Base-by-base conservation (phyloP, 2,797 vertebrate species). In the Ctenosaura bakeri region DNA sequence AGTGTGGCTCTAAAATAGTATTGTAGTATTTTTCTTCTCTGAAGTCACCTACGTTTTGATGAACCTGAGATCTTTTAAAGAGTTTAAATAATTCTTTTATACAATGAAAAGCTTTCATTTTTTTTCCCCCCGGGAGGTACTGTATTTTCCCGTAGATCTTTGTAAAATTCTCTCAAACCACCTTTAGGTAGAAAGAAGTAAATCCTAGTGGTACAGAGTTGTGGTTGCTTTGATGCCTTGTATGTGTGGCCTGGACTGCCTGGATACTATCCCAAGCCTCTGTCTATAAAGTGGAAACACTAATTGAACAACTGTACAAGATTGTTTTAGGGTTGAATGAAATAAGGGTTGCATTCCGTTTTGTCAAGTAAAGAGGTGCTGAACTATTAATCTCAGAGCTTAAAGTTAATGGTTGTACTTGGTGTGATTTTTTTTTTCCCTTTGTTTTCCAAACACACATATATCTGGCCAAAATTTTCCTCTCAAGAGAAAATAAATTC, bases 121-220 rank as follows among this genome's bases (percentile, higher is more conserved):
- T 24, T 62, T 82, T 18, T 6, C 80, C 80, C 80, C 80, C 91
- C 92, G 91, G 42, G 86, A 76, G 85, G 2, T 79, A 94, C 93
- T 95, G 90, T 4, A 52, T 35, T 93, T 93, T 93, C 90, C 88
- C 86, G 1, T 87, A 87, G 91, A 80, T 81, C 89, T 93, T 94
- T 92, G 92, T 90, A 90, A 93, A 85, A 88, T 6, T 46, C 46
- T 77, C 42, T 92, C 73, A 64, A 50, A 26, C 12, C 82, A 54
- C 74, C 73, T 59, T 84, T 50, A 2, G 69, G 50, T 84, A 84
- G 50, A 69, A 69, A 4, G 6, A 42, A 18, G 54, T 56, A 29
- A 79, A 38, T 35, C 38, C 56, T 78, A 78, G 62, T 64, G 85
- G 14, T 78, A 32, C 14, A 46, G 2, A 87, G 16, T 46, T 62